Conservation (phyloP, 2,113 vertebrate species). For the Egretta garzetta region DNA sequence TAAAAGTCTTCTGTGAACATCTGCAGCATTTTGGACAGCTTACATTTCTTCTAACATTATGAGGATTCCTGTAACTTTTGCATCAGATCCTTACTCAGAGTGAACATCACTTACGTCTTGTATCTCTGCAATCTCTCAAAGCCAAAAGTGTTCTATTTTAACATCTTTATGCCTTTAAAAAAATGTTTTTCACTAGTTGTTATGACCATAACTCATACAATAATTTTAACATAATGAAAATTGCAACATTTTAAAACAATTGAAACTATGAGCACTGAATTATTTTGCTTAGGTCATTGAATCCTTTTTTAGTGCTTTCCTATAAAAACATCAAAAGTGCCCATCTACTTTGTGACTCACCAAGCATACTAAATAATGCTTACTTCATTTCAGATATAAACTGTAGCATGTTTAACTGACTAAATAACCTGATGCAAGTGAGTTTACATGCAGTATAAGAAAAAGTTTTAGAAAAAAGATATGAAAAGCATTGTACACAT, state of each 20-base stretch:
- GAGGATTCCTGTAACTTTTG: neutral
- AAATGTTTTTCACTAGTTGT: neutral
- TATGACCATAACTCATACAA: neutral
- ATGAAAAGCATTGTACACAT: neutral
- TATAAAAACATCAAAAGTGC: neutral
- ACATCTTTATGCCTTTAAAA: neutral
- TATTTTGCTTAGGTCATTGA: neutral
- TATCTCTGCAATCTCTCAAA: neutral
- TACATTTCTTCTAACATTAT: neutral
- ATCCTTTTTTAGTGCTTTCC: neutral
- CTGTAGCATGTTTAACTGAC: neutral
- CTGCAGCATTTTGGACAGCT: neutral
- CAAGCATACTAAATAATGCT: neutral
- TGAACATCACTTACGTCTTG: neutral
- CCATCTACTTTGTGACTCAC: neutral
- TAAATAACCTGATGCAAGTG: neutral
- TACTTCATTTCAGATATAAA: neutral
- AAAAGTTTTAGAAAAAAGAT: neutral
- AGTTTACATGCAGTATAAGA: neutral
- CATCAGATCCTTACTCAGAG: neutral
- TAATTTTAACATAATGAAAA: neutral
- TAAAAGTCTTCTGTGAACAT: neutral
- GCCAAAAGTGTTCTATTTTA: neutral
- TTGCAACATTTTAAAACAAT: neutral
- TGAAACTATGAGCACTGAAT: neutral